Evolutionary conservation across 2,797 vertebrate species (phyloP), one percentile per base, ranked within the genome.

Genomic region (Pristis pectinata): DNA sequence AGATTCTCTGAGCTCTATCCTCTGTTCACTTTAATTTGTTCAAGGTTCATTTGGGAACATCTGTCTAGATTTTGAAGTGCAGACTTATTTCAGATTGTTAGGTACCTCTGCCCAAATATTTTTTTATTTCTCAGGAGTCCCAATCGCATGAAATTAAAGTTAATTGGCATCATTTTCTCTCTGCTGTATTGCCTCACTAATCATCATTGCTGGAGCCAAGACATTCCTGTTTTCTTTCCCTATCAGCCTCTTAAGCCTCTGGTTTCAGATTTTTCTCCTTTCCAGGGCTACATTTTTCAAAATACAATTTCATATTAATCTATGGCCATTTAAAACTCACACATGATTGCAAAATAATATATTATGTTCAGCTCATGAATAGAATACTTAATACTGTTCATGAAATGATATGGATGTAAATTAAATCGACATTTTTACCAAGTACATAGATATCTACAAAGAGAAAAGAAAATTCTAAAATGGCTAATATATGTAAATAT

Each of bases 271-370:
- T 0, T 91, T 67, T 91, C 34, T 91, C 87, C 24, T 80, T 44
- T 24, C 1, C 22, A 24, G 85, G 1, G 22, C n/a, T 22, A 37
- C n/a, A 41, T 24, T 64, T 37, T 91, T 61, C 10, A 24, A 24
- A 64, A 61, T n/a, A 91, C 9, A 64, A 67, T 3, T 1, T 67
- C 41, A 27, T 8, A 89, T 22, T 37, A 8, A 59, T 89, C 59
- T 61, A 17, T 37, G 34, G 15, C 56, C 56, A 91, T 67, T 91
- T 91, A 67, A 67, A 91, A 67, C 59, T 91, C 87, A 91, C 61
- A 67, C 85, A 89, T 61, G 85, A 64, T 89, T 89, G 53, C 85
- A n/a, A 89, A 89, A n/a, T 64, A n/a, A 91, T 64, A 64, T n/a
- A 11, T 91, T 91, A n/a, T 67, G 22, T 67, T 2, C 61, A 64